Percentiles rank a stretch among this genome's conserved stretches.
phyloP scores from a whole-genome alignment of 2,888 invertebrate species.

The Dryococelus australis region DNA sequence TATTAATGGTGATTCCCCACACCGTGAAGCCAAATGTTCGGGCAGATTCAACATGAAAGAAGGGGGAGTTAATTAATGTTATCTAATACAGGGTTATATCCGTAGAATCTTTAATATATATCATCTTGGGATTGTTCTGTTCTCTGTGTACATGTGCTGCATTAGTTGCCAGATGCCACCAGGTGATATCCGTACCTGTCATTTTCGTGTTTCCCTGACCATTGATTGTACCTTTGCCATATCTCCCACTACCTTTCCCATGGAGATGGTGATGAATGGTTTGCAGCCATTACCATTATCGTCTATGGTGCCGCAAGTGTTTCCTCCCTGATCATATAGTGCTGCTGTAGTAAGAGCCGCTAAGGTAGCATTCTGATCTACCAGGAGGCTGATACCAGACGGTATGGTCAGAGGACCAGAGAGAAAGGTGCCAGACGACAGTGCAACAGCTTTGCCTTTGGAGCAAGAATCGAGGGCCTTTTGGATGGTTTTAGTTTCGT shows the following conservation, averaged over 20 bases:
- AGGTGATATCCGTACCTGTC: not conserved
- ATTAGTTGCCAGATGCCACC: not conserved
- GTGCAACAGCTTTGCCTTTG: not conserved
- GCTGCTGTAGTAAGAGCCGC: not conserved
- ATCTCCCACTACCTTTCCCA: not conserved
- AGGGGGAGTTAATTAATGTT: not conserved
- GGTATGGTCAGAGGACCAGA: not conserved
- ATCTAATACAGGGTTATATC: not conserved
- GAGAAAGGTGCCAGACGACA: not conserved
- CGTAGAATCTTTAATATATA: not conserved
- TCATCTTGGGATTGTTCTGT: not conserved
- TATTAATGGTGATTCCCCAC: not conserved
- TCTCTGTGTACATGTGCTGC: not conserved
- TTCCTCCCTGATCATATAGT: not conserved
- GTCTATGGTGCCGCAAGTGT: not conserved
- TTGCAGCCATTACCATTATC: not conserved
- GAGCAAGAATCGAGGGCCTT: not conserved
- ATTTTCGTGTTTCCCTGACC: not conserved
- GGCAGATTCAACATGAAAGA: not conserved
- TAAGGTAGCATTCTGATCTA: not conserved
- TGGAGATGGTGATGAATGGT: not conserved
- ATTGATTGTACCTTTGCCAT: not conserved
- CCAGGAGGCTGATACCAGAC: not conserved
- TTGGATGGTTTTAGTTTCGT: not conserved
- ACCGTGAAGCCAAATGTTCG: not conserved